These are phyloP conservation scores for Aleiodes sp. DNA, from an alignment of 1,140 invertebrate species.

Conservation along the genomic window DNA sequence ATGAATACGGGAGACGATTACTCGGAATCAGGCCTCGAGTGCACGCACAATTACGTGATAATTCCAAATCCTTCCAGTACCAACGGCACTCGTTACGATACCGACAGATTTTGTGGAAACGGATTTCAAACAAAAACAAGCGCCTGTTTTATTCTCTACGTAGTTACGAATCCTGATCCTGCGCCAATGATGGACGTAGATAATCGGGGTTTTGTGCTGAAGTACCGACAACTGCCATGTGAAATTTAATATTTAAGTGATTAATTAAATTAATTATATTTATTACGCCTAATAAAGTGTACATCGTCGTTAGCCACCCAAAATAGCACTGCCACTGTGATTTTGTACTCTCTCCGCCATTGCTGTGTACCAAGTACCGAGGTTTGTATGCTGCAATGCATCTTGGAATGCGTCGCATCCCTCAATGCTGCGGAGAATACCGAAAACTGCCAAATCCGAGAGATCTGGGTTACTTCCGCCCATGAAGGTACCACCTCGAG, in stretches of 20 bases:
- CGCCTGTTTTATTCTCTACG: constrained; percentile 75
- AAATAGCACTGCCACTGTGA: constrained; percentile 60
- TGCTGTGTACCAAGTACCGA: constrained; percentile 70
- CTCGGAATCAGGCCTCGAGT: constrained; percentile 68
- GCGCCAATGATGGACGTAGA: constrained; percentile 69
- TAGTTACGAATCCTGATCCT: constrained; percentile 71
- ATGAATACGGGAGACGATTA: constrained; percentile 62
- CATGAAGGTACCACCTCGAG: constrained; percentile 79
- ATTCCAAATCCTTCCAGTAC: constrained; percentile 73
- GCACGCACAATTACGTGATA: constrained; percentile 77
- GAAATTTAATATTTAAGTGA: constrained; percentile 40
- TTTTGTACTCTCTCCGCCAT: constrained; percentile 66
- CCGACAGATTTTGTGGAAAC: constrained; percentile 80
- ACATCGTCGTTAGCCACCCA: constrained; percentile 38
- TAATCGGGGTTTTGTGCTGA: constrained; percentile 78
- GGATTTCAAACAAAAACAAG: constrained; percentile 74
- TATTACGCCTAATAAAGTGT: constrained; percentile 26
- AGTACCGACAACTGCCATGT: constrained; percentile 76
- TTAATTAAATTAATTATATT: too few species aligned
- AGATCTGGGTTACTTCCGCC: constrained; percentile 89
- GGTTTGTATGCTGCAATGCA: constrained; percentile 76
- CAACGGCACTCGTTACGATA: constrained; percentile 55
- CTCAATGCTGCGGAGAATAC: constrained; percentile 93
- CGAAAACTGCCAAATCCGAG: constrained; percentile 93
- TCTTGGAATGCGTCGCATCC: constrained; percentile 94